phyloP scores from a whole-genome alignment of 2,888 invertebrate genomes.

The Imbricaverruca yamaguchii region DNA sequence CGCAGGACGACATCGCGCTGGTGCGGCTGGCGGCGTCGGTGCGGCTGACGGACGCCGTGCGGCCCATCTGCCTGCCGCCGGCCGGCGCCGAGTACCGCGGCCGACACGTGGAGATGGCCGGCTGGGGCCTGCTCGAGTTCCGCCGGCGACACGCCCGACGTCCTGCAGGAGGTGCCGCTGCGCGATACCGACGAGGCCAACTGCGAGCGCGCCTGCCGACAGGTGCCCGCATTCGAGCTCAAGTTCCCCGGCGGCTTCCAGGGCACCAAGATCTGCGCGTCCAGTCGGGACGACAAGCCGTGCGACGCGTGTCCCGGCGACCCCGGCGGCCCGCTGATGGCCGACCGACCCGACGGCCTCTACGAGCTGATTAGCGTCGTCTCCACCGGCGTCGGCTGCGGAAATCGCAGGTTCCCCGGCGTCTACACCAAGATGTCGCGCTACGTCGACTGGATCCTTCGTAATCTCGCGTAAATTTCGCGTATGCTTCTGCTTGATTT shows the following conservation, averaged over 20 bases:
- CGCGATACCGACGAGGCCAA: no score
- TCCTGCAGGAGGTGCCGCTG: conserved; percentile 15
- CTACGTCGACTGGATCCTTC: background rate
- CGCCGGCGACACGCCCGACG: background rate
- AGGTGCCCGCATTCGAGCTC: background rate
- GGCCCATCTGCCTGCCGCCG: conserved; percentile 80
- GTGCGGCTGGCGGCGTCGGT: conserved; percentile 72
- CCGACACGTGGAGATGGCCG: background rate
- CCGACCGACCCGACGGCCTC: background rate
- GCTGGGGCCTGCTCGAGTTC: conserved; percentile 16
- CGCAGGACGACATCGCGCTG: conserved; percentile 64
- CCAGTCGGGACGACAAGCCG: background rate
- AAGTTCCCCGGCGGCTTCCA: background rate
- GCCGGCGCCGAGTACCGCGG: conserved; percentile 60
- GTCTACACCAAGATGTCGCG: conserved; percentile 13
- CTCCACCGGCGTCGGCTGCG: background rate
- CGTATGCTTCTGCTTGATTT: no score
- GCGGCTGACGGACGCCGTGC: conserved; percentile 75
- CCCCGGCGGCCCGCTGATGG: conserved; percentile 18
- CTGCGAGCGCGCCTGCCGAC: background rate
- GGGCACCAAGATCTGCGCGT: background rate
- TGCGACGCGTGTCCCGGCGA: background rate
- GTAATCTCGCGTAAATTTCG: background rate
- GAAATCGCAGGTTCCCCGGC: background rate
- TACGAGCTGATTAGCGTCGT: conserved; percentile 7